Percentiles rank a stretch among this genome's conserved stretches.
These are phyloP conservation scores for Yoshiicerus persimilis DNA, from an alignment of 1,140 invertebrate species.

Conservation along the genomic window DNA sequence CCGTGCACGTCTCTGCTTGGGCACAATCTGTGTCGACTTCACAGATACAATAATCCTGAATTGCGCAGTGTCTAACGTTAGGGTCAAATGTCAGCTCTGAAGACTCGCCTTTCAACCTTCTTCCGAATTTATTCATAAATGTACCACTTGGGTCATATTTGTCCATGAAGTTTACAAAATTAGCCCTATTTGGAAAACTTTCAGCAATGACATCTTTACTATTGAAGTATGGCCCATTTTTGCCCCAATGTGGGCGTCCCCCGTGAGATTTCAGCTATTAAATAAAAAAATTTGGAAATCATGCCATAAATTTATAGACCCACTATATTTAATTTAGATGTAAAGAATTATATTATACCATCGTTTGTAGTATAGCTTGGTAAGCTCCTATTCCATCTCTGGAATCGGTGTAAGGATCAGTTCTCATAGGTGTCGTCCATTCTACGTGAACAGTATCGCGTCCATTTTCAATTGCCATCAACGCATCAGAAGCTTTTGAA, in stretches of 20 bases:
- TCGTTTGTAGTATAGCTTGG: slow-evolving; percentile 33
- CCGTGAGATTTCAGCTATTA: neutral
- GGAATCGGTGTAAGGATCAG: slow-evolving; percentile 16
- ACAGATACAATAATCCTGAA: slow-evolving; percentile 41
- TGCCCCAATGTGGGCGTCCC: slow-evolving; percentile 33
- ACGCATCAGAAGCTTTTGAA: neutral
- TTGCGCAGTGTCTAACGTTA: slow-evolving; percentile 22
- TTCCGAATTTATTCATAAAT: slow-evolving; percentile 38
- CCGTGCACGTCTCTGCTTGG: neutral
- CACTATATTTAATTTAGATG: neutral
- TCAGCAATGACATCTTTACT: neutral
- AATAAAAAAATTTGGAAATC: neutral
- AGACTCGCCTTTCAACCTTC: neutral
- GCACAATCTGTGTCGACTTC: neutral
- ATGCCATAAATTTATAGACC: neutral
- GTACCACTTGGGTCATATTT: slow-evolving; percentile 37
- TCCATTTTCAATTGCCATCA: slow-evolving; percentile 23
- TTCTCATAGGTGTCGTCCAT: slow-evolving; percentile 30
- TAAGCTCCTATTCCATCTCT: slow-evolving; percentile 9
- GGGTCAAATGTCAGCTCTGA: neutral
- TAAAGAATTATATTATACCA: neutral
- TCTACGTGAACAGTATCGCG: slow-evolving; percentile 31
- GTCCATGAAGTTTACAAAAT: neutral
- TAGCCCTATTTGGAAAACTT: neutral
- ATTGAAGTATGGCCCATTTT: slow-evolving; percentile 20